phyloP scores from a whole-genome alignment of 2,888 invertebrate species.

The Mycalesis mineus region DNA sequence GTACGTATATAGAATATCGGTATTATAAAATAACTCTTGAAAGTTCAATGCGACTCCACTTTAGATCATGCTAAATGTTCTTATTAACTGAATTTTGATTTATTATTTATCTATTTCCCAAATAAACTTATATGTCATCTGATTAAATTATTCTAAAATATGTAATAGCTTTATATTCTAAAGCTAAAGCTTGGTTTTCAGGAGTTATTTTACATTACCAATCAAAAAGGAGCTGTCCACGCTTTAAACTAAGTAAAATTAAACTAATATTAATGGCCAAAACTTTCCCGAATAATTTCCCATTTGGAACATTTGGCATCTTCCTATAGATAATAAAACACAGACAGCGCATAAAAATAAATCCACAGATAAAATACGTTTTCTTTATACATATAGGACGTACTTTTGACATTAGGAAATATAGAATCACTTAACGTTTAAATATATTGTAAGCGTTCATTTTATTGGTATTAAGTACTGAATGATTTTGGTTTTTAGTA shows the following conservation, averaged over 20 bases:
- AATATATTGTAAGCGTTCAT: constrained; percentile 52
- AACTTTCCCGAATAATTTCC: constrained; percentile 8
- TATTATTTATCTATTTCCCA: too few species aligned
- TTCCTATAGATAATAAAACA: constrained; percentile 15
- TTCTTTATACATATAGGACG: constrained; percentile 44
- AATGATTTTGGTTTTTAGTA: constrained; percentile 62
- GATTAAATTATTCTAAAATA: too few species aligned
- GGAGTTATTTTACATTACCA: constrained; percentile 16
- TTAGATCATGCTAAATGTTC: too few species aligned
- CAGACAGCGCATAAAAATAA: constrained; percentile 32
- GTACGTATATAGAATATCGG: constrained; percentile 2
- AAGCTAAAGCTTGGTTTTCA: neutral
- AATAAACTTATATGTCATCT: too few species aligned
- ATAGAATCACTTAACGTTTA: constrained; percentile 51
- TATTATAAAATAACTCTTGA: constrained; percentile 13
- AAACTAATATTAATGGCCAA: constrained; percentile 16
- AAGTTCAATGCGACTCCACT: too few species aligned
- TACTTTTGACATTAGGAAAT: constrained; percentile 50
- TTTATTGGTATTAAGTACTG: constrained; percentile 68
- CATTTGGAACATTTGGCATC: constrained; percentile 22
- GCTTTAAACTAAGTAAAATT: constrained; percentile 9
- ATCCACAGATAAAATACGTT: constrained; percentile 29
- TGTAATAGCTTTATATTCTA: too few species aligned
- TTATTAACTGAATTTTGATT: too few species aligned
- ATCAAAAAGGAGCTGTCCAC: constrained; percentile 15